These are phyloP conservation scores for Diabrotica virgifera DNA, from an alignment of 1,140 invertebrate genomes.

Conservation along the genomic window DNA sequence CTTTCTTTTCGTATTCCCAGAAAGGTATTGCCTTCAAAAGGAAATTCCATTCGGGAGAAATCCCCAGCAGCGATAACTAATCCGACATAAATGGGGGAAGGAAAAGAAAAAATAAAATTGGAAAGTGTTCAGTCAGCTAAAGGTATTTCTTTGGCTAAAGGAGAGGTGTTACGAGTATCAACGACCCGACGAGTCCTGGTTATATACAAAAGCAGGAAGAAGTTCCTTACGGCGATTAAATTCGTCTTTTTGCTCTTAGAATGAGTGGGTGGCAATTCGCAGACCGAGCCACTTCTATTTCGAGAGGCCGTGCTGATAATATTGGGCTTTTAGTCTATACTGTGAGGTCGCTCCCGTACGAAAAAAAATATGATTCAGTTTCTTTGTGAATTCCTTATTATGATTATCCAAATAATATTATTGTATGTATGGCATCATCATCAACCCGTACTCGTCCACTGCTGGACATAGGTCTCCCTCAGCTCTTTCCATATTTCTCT, in stretches of 20 bases:
- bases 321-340: background rate
- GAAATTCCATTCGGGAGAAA: too few relatives aligned
- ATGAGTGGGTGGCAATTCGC: background rate
- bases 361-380: too few relatives aligned
- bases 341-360: too few relatives aligned
- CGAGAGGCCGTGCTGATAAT: background rate
- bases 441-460: too few relatives aligned
- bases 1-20: too few relatives aligned
- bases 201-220: background rate
- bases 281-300: background rate
- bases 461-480: too few relatives aligned
- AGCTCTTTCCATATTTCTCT: too few relatives aligned
- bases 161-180: background rate
- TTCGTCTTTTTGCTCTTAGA: background rate
- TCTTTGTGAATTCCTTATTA: too few relatives aligned
- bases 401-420: too few relatives aligned
- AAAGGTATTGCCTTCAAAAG: too few relatives aligned
- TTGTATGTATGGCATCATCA: too few relatives aligned
- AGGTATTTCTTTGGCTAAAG: constrained; percentile 3
- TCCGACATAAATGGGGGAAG: background rate
- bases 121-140: background rate
- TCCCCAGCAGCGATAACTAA: background rate
- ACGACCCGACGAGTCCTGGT: too few relatives aligned
- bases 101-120: background rate
- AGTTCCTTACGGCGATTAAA: background rate